Evolutionary conservation across 2,888 invertebrate species (phyloP).

Genomic region (Coecobrya sp.): DNA sequence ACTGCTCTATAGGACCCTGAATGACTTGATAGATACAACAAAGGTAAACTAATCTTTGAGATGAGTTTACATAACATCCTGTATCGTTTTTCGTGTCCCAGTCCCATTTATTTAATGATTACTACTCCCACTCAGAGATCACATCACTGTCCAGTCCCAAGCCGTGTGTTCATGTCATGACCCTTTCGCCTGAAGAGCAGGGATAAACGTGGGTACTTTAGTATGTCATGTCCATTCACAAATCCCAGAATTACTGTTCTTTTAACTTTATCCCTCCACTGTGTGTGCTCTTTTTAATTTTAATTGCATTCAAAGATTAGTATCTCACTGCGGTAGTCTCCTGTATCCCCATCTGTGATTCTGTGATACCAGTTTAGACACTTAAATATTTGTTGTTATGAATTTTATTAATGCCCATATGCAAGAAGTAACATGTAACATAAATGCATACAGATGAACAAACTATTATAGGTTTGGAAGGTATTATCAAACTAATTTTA

Average conservation of each 20-base stretch:
- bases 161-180: conserved; percentile 3
- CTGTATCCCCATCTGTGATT: neutral
- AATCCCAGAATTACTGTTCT: conserved; percentile 22
- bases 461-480: no score
- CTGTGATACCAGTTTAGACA: neutral
- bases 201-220: neutral
- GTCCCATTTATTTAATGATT: conserved; percentile 48
- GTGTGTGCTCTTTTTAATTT: conserved; percentile 23
- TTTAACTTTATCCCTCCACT: neutral
- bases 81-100: conserved; percentile 33
- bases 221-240: neutral
- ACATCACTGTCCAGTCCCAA: conserved; percentile 39
- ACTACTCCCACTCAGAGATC: conserved; percentile 40
- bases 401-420: neutral
- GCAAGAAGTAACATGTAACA: neutral
- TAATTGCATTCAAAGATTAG: conserved; percentile 49
- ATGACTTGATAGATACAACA: neutral
- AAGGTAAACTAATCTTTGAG: conserved; percentile 18
- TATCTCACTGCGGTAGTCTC: conserved; percentile 47
- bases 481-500: conserved; percentile 44
- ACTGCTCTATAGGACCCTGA: neutral
- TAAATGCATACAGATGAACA: no score
- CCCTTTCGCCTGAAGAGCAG: neutral
- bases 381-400: neutral
- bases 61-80: conserved; percentile 49